Conservation (phyloP, 1,140 invertebrate genomes). For the Tetraneura akinire region DNA sequence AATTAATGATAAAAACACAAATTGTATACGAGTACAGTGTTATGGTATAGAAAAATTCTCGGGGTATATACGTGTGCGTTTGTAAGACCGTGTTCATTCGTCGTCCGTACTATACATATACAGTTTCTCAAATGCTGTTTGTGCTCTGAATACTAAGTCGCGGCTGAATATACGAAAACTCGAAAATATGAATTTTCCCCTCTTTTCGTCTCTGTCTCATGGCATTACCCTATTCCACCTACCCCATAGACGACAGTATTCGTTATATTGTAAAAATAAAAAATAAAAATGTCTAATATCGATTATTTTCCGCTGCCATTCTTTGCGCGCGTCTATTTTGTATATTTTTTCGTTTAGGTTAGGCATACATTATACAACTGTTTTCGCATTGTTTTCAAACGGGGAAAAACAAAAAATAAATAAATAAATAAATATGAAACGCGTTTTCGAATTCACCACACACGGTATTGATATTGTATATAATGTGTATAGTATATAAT, state of each 20-base stretch:
- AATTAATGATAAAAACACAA: neutral
- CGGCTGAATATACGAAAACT: slow-evolving; percentile 9
- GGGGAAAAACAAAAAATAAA: no score
- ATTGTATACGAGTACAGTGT: slow-evolving; percentile 3
- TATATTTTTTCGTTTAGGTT: no score
- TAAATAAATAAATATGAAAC: neutral
- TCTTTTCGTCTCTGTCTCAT: neutral
- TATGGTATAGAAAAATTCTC: slow-evolving; percentile 42
- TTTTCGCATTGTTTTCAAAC: slow-evolving; percentile 12
- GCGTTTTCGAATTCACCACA: slow-evolving; percentile 24
- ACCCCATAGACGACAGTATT: neutral
- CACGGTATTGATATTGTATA: slow-evolving; percentile 2
- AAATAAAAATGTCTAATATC: slow-evolving; percentile 32
- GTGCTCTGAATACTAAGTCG: slow-evolving; percentile 46
- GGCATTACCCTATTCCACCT: slow-evolving; percentile 1
- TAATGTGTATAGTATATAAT: no score
- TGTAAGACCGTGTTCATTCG: slow-evolving; percentile 49
- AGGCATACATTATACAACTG: slow-evolving; percentile 6
- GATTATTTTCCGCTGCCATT: slow-evolving; percentile 25
- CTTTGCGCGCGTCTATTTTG: neutral
- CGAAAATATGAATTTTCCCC: slow-evolving; percentile 43
- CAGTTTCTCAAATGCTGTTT: slow-evolving; percentile 29
- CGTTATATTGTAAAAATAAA: slow-evolving; percentile 14
- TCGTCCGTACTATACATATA: neutral
- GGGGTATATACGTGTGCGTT: slow-evolving; percentile 26